Evolutionary conservation across 2,797 vertebrate species (phyloP).

Genomic region (Artibeus jamaicensis): DNA sequence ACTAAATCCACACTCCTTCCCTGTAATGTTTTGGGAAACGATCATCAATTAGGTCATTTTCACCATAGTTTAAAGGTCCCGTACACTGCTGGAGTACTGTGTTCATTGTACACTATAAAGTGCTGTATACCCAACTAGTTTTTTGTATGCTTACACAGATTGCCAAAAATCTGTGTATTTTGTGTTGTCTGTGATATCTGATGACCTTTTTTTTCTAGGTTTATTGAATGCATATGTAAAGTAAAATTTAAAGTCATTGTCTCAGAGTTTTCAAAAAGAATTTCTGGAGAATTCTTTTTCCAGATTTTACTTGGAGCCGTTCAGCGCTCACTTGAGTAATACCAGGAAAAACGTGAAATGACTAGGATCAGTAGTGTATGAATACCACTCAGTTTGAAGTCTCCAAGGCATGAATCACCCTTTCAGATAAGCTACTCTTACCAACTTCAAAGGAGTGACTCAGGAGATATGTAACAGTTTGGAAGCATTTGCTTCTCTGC

Average conservation of each 20-base stretch:
- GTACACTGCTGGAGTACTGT: background rate
- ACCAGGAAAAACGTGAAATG: background rate
- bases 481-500: conserved; percentile 37
- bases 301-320: background rate
- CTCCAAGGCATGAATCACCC: background rate
- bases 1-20: background rate
- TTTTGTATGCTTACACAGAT: background rate
- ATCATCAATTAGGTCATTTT: background rate
- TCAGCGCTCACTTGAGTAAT: background rate
- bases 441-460: conserved; percentile 12
- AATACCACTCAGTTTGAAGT: background rate
- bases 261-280: background rate
- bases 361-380: background rate
- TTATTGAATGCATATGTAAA: background rate
- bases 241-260: background rate
- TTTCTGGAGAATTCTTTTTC: background rate
- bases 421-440: background rate
- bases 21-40: background rate
- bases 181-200: background rate
- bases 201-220: background rate
- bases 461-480: background rate
- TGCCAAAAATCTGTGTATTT: background rate
- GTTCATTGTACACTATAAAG: background rate
- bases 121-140: background rate
- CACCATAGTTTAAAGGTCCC: background rate